Conservation (phyloP, 1,140 invertebrate genomes). For the Drosophila yakuba region DNA sequence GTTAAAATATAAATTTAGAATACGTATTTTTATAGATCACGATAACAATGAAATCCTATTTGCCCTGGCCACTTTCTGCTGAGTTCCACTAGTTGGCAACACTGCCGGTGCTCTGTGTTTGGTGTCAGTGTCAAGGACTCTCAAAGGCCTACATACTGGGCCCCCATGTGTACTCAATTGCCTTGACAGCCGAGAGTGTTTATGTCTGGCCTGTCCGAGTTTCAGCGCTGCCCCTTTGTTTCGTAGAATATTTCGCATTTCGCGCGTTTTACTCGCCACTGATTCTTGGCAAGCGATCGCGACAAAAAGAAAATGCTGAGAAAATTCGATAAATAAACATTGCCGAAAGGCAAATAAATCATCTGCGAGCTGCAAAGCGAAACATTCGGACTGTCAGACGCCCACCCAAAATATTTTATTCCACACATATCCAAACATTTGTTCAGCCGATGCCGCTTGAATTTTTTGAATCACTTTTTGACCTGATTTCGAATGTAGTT, state of each 20-base stretch:
- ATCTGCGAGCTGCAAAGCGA: slow-evolving; percentile 52
- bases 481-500: slow-evolving; percentile 40
- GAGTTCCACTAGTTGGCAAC: slow-evolving; percentile 6
- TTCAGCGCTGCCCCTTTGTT: slow-evolving; percentile 10
- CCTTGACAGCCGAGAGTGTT: slow-evolving; percentile 50
- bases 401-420: slow-evolving; percentile 42
- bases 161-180: slow-evolving; percentile 36
- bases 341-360: slow-evolving; percentile 69
- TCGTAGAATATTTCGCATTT: slow-evolving; percentile 58
- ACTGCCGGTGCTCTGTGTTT: slow-evolving; percentile 10
- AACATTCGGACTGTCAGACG: slow-evolving; percentile 33
- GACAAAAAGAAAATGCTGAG: slow-evolving; percentile 54
- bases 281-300: slow-evolving; percentile 68
- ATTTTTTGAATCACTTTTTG: slow-evolving; percentile 29
- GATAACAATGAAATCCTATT: neutral
- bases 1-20: no score
- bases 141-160: slow-evolving; percentile 26
- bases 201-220: slow-evolving; percentile 55
- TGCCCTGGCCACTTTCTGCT: neutral
- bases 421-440: slow-evolving; percentile 63
- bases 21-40: no score
- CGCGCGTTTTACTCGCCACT: slow-evolving; percentile 52
- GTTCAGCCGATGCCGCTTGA: slow-evolving; percentile 26
- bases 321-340: slow-evolving; percentile 81
- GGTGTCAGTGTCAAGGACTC: slow-evolving; percentile 77